Evolutionary conservation across 2,797 vertebrate genomes (phyloP).

Genomic region (Gorsachius magnificus): DNA sequence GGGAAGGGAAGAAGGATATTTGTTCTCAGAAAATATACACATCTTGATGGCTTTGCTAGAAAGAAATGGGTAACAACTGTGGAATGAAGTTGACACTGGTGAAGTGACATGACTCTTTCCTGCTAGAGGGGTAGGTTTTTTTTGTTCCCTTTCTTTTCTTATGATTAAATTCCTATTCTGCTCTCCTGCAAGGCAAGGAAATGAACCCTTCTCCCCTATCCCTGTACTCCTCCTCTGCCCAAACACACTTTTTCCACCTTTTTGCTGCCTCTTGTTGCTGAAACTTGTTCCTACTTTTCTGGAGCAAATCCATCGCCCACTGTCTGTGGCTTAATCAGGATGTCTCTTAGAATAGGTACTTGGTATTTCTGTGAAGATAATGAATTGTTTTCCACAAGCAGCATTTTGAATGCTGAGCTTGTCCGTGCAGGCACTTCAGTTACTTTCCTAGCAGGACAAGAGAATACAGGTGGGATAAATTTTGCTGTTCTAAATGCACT

Average conservation of each 20-base stretch:
- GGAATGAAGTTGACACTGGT: neutral
- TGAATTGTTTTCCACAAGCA: neutral
- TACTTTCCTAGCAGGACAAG: neutral
- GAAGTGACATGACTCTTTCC: neutral
- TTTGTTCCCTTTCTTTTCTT: neutral
- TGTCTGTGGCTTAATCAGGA: neutral
- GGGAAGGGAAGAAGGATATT: neutral
- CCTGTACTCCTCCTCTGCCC: no score
- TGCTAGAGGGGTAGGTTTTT: neutral
- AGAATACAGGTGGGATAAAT: neutral
- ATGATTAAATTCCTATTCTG: neutral
- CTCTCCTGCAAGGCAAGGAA: neutral
- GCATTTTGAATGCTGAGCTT: neutral
- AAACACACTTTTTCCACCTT: neutral
- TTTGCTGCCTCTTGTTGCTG: neutral
- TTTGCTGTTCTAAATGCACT: neutral
- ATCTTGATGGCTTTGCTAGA: neutral
- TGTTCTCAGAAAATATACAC: neutral
- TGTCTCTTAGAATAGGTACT: neutral
- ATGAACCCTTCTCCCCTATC: neutral
- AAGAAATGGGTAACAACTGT: neutral
- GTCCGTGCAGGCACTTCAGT: neutral
- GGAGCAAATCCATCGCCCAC: neutral
- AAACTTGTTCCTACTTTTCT: neutral
- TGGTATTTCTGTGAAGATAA: neutral